phyloP scores from a whole-genome alignment of 2,888 invertebrate species.

The Meandrusa payeni region DNA sequence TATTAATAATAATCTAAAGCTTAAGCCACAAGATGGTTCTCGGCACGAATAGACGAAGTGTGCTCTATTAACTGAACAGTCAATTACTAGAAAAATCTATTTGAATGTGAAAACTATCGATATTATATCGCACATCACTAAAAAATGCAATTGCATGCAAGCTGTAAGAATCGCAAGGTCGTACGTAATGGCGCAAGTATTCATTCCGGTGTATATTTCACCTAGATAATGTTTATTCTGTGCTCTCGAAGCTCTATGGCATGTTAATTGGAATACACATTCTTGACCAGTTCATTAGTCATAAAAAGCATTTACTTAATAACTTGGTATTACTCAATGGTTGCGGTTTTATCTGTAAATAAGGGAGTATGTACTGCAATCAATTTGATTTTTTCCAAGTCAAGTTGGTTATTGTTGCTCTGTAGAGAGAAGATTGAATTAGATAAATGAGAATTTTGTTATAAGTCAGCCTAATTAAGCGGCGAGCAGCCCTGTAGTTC shows the following conservation, averaged over 20 bases:
- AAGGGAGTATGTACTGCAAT: no score
- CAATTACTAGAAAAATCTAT: no score
- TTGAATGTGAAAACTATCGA: slow-evolving; percentile 1
- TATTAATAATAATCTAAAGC: no score
- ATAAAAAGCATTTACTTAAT: background rate
- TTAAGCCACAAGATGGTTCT: no score
- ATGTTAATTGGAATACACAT: slow-evolving; percentile 18
- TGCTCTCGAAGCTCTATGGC: background rate
- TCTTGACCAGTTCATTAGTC: slow-evolving; percentile 13
- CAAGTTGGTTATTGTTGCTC: no score
- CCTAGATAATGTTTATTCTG: slow-evolving; percentile 10
- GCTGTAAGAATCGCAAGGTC: slow-evolving; percentile 16
- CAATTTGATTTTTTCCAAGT: no score
- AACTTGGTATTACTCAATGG: slow-evolving; percentile 4
- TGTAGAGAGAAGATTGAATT: no score
- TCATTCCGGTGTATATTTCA: slow-evolving; percentile 14
- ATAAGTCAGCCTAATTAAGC: no score
- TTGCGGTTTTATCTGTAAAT: background rate
- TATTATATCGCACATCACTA: background rate
- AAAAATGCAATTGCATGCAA: slow-evolving; percentile 4
- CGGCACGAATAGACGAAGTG: no score
- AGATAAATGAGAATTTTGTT: no score
- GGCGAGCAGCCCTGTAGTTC: no score
- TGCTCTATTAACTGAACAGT: no score
- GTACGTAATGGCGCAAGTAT: slow-evolving; percentile 1